Conservation (phyloP, 2,888 invertebrate genomes). For the Chelonus formosanus region DNA sequence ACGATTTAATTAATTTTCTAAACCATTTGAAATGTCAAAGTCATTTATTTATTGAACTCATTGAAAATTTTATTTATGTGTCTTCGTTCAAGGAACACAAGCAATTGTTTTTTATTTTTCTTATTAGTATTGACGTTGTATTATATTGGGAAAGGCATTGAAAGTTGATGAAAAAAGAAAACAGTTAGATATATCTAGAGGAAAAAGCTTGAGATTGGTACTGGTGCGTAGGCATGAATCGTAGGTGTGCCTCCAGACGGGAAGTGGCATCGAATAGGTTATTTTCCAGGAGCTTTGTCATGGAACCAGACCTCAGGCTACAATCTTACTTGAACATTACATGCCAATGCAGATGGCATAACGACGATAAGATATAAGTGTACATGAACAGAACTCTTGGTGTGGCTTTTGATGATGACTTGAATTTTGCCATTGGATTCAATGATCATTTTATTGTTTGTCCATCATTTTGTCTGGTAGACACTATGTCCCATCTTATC, state of each 20-base stretch:
- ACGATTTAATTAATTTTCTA: too few species aligned
- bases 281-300: conserved; percentile 36
- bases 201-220: not conserved
- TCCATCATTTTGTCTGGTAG: not conserved
- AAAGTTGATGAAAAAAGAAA: conserved; percentile 1
- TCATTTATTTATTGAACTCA: not conserved
- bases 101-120: too few species aligned
- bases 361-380: conserved; percentile 14
- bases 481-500: too few species aligned
- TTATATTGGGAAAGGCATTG: not conserved
- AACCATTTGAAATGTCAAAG: not conserved
- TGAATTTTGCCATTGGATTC: conserved; percentile 16
- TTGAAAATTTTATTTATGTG: too few species aligned
- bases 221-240: conserved; percentile 26
- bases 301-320: conserved; percentile 22
- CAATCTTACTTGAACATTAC: conserved; percentile 14
- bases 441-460: conserved; percentile 10
- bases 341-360: conserved; percentile 13
- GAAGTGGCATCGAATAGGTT: conserved; percentile 34
- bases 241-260: conserved; percentile 34
- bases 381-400: too few species aligned
- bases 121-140: too few species aligned
- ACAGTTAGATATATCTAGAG: not conserved
- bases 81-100: too few species aligned
- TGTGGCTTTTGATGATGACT: conserved; percentile 16